Evolutionary conservation across 2,113 vertebrate species (phyloP), one percentile per base, ranked within the genome.

Genomic region (Anthoscopus minutus): DNA sequence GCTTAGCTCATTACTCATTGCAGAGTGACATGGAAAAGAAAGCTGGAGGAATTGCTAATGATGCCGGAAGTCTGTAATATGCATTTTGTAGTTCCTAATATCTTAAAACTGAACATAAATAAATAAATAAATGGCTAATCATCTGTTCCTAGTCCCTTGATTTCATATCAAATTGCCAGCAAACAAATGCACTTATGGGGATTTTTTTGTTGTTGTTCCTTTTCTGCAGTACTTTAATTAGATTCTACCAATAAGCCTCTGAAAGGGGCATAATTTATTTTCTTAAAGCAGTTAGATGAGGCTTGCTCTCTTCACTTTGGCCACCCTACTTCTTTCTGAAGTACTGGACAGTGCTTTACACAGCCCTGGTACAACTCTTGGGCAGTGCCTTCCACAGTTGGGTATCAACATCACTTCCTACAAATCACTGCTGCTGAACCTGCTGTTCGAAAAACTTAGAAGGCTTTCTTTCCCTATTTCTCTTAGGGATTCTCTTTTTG

Each of bases 21-120:
- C 35, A 70, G 78, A 91, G 83, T 95, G 93, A 94, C 69, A 97
- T 84, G 44, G 60, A 96, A 97, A 96, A 97, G 89, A 97, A 96
- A 97, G 89, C 86, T 93, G 81, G 83, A 82, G 54, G 51, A 92
- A 95, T 70, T 88, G 58, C 47, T 95, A 97, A 96, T 92, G 86
- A 96, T 89, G 83, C 88, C 94, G 95, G 81, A 93, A 96, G 81
- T 86, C 78, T 86, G 67, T 86, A 93, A 86, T 61, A 93, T 31
- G 42, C 51, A 89, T 94, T 96, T 83, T 91, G 67, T 88, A 88
- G 62, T 54, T 94, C 78, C 42, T 89, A 89, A 93, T 90, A 42
- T 92, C 88, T 86, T 83, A 82, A 94, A 92, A 81, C 16, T 38
- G 81, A 71, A 86, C 6, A n/a, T 11, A 17, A 3, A 4, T 7